Percentiles rank a stretch among this genome's conserved stretches.
Conservation (phyloP, 2,113 vertebrate species). For the Lepus europaeus region DNA sequence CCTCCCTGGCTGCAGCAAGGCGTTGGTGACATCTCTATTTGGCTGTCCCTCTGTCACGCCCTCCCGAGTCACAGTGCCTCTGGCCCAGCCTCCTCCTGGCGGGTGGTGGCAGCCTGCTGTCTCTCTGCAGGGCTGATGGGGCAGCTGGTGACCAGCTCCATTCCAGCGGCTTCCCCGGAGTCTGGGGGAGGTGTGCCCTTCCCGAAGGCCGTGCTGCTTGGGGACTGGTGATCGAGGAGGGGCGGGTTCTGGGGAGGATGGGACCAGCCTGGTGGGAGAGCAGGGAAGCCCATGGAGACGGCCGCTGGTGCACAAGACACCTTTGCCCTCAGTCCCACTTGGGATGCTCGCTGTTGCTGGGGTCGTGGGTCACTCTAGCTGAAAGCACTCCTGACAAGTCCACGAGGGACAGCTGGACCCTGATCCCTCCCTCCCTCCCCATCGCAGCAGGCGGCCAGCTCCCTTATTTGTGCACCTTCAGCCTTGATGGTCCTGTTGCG, state of each 20-base stretch:
- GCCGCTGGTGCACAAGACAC: not conserved
- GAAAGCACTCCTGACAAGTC: not conserved
- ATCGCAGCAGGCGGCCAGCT: no score
- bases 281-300: not conserved
- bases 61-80: not conserved
- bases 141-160: not conserved
- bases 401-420: not conserved
- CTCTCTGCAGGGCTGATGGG: fast-evolving
- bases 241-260: not conserved
- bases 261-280: not conserved
- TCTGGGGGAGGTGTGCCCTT: fast-evolving
- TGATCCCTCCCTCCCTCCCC: not conserved
- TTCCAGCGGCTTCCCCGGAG: not conserved
- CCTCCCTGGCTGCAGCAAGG: not conserved
- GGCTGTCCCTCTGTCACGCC: not conserved
- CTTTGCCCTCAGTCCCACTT: not conserved
- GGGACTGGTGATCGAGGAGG: not conserved
- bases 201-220: not conserved
- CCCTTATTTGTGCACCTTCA: not conserved
- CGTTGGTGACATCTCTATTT: not conserved
- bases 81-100: not conserved
- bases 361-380: not conserved
- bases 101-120: not conserved
- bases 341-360: not conserved
- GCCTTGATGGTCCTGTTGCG: not conserved